Base-by-base conservation (phyloP, 1,140 invertebrate species). In the Zaprionus inermis region DNA sequence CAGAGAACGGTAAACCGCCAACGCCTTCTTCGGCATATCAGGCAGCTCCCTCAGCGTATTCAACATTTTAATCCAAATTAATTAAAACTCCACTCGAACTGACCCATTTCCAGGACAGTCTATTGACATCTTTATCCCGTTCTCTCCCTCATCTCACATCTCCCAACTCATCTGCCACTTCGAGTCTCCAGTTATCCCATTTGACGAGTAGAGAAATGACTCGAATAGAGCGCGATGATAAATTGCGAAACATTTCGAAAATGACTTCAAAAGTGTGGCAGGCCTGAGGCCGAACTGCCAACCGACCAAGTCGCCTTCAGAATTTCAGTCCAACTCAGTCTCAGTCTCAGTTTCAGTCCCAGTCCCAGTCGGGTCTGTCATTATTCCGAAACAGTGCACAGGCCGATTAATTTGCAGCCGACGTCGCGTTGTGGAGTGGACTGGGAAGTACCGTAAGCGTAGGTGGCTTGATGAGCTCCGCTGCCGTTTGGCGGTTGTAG, bases 61-160 rank as follows among this genome's bases (percentile, higher is more conserved):
- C 41, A 86, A 86, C 82, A 76, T 86, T 86, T 86, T 86, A 86
- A 86, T 86, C 78, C 72, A 81, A 86, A 86, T 86, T 86, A 81
- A 86, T 86, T 86, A 86, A 86, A 80, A 86, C 61, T 59, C 78
- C 54, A 74, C 56, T 76, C 61, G 60, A 46, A 73, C 46, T 82
- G 82, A 77, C 82, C 82, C 63, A 81, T 44, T 73, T 86, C 57
- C 30, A 46, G 46, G 71, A 55, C 55, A 38, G 59, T 71, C 65
- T 71, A 79, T 79, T 79, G 76, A 79, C 76, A 75, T 79, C 56
- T 74, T 41, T 55, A 55, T 54, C 24, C 5, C 22, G 7, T 20
- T 22, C 44, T 20, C 10, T 11, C 44, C 20, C 44, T 49, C 18
- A 18, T 22, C 20, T 49, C 11, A 22, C 44, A 22, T 49, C 44